Conservation (phyloP, 2,113 vertebrate genomes). For the Abramis brama region DNA sequence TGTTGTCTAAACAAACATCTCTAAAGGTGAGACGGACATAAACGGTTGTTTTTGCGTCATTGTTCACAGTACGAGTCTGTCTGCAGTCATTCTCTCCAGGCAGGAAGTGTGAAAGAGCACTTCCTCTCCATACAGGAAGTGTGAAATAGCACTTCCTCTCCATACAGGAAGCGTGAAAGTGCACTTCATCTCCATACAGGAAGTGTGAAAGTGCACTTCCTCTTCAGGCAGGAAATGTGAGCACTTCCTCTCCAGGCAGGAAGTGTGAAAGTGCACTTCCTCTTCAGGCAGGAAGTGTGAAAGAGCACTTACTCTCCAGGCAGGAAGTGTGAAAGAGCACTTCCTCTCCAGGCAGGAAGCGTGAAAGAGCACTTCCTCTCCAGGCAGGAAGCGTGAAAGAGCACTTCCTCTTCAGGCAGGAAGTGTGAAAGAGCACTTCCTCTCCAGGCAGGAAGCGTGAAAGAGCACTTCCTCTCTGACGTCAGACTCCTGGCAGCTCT, state of each 20-base stretch:
- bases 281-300: too few relatives aligned
- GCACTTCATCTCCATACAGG: too few relatives aligned
- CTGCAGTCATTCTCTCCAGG: background rate
- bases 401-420: background rate
- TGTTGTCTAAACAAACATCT: background rate
- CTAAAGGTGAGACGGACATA: background rate
- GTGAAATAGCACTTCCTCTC: background rate
- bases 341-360: too few relatives aligned
- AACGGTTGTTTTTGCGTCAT: background rate
- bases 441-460: constrained; percentile 23
- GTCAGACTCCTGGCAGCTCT: constrained; percentile 7
- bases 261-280: too few relatives aligned
- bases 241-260: too few relatives aligned
- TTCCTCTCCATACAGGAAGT: constrained; percentile 25
- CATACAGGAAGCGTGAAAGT: too few relatives aligned
- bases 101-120: constrained; percentile 34
- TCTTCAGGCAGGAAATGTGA: too few relatives aligned
- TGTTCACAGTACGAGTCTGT: background rate
- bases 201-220: too few relatives aligned
- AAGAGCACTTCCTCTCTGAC: constrained; percentile 21
- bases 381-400: too few relatives aligned
- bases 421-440: constrained; percentile 28
- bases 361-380: too few relatives aligned
- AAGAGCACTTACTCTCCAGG: too few relatives aligned
- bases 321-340: too few relatives aligned